Evolutionary conservation across 2,888 invertebrate genomes (phyloP).

Genomic region (Eledona agricola): DNA sequence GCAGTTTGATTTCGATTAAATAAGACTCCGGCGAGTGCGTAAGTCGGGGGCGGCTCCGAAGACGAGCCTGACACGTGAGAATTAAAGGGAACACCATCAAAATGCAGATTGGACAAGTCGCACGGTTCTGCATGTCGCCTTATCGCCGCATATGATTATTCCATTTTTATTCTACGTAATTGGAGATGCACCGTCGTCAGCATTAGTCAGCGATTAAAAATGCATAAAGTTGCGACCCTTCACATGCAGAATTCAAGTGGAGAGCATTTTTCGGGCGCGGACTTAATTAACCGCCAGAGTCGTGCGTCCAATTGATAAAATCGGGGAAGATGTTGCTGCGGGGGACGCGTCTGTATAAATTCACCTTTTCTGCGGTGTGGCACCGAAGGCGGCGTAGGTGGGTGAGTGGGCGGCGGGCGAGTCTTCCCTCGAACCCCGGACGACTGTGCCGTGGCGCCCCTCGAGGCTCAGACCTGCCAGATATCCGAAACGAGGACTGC

Average conservation of each 20-base stretch:
- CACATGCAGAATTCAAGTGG: conserved; percentile 38
- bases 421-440: conserved; percentile 23
- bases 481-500: conserved; percentile 61
- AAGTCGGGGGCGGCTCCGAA: conserved; percentile 1
- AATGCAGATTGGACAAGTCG: conserved; percentile 25
- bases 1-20: background rate
- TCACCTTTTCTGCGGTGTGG: conserved; percentile 37
- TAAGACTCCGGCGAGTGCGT: conserved; percentile 1
- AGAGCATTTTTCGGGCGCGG: background rate
- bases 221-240: conserved; percentile 34
- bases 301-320: conserved; percentile 20
- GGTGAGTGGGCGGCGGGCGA: conserved; percentile 19
- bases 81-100: conserved; percentile 18
- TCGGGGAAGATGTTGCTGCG: conserved; percentile 3
- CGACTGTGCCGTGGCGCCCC: conserved; percentile 48
- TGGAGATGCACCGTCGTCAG: conserved; percentile 29
- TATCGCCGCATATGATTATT: conserved; percentile 27
- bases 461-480: conserved; percentile 59
- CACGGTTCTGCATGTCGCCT: conserved; percentile 29
- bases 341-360: conserved; percentile 27
- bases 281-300: background rate
- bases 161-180: conserved; percentile 30
- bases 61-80: conserved; percentile 13
- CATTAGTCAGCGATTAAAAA: conserved; percentile 32
- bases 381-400: conserved; percentile 31